Evolutionary conservation across 2,797 vertebrate genomes (phyloP).

Genomic region (Syncerus caffer): DNA sequence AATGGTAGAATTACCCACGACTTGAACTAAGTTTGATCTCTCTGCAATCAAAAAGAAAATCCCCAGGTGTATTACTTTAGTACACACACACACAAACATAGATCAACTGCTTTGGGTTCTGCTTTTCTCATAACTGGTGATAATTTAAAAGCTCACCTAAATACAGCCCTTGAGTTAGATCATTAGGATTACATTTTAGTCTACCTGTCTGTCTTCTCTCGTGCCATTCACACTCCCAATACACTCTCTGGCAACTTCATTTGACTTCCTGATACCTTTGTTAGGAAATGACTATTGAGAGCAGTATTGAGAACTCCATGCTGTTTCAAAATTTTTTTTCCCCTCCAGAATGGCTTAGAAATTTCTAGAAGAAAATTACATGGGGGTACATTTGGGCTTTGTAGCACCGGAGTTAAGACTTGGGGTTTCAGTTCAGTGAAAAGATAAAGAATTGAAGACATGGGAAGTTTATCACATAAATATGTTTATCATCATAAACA

Average conservation of each 20-base stretch:
- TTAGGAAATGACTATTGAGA: not conserved
- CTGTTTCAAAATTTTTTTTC: not conserved
- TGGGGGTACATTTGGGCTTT: not conserved
- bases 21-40: constrained; percentile 18
- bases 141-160: not conserved
- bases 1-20: constrained; percentile 21
- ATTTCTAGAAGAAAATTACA: not conserved
- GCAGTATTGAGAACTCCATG: not conserved
- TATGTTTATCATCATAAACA: no score
- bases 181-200: not conserved
- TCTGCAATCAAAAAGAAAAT: constrained; percentile 25
- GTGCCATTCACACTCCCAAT: no score
- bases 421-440: not conserved
- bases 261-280: not conserved
- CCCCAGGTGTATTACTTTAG: not conserved
- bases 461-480: not conserved
- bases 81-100: not conserved
- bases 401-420: not conserved
- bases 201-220: no score
- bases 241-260: not conserved
- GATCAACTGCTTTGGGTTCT: not conserved
- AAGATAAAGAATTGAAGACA: not conserved
- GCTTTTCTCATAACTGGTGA: not conserved
- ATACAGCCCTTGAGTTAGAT: not conserved
- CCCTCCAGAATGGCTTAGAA: not conserved